Percentiles rank a stretch among this genome's conserved stretches.
These are phyloP conservation scores for Pseudorhombus dupliciocellatus DNA, from an alignment of 2,113 vertebrate species.

Conservation along the genomic window DNA sequence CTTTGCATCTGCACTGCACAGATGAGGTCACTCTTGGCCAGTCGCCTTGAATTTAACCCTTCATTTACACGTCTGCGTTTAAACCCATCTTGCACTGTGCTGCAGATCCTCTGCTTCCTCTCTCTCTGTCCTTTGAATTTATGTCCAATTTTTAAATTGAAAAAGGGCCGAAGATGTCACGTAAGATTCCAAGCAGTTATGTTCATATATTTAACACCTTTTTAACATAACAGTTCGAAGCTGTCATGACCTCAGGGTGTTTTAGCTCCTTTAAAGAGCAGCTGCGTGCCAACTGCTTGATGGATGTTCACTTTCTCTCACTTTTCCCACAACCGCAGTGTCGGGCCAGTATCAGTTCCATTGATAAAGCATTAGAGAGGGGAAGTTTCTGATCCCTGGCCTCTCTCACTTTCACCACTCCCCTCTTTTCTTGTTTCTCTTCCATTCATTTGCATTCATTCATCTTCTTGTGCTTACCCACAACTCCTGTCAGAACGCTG, in stretches of 20 bases:
- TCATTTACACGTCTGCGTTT: slow-evolving; percentile 6
- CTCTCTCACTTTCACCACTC: slow-evolving; percentile 11
- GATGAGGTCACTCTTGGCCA: slow-evolving; percentile 64
- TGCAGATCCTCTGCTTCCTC: neutral
- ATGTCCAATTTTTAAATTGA: neutral
- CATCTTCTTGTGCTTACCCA: neutral
- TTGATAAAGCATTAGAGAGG: slow-evolving; percentile 19
- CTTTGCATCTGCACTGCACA: slow-evolving; percentile 64
- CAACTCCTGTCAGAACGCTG: slow-evolving; percentile 3
- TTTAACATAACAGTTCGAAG: neutral
- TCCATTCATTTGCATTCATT: slow-evolving; percentile 22
- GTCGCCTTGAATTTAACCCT: slow-evolving; percentile 40
- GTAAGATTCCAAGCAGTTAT: too few relatives aligned
- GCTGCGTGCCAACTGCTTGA: neutral
- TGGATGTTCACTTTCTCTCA: neutral
- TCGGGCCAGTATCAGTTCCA: neutral
- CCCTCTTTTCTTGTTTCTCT: neutral
- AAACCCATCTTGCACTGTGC: too few relatives aligned
- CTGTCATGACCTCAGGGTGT: neutral
- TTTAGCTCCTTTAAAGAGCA: neutral
- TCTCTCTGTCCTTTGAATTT: neutral
- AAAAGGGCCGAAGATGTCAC: neutral
- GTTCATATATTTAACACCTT: neutral
- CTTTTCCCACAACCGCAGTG: neutral
- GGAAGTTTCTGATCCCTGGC: slow-evolving; percentile 3